Evolutionary conservation across 2,113 vertebrate species (phyloP).

Genomic region (Sisor rabdophorus): DNA sequence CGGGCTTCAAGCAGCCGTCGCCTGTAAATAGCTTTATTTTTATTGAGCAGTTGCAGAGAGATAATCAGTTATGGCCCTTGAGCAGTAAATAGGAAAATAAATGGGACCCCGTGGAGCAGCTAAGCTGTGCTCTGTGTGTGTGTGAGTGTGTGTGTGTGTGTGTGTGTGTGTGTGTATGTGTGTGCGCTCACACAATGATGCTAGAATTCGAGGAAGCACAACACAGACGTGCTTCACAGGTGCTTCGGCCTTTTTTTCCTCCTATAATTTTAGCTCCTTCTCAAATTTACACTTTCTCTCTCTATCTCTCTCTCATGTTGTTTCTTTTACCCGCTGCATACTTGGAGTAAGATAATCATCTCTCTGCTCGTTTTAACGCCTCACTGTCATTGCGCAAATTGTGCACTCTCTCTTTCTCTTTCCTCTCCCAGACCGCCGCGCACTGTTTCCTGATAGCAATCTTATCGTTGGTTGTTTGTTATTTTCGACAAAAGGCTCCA

Average conservation of each 20-base stretch:
- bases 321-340: slow-evolving; percentile 26
- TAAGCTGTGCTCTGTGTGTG: slow-evolving; percentile 14
- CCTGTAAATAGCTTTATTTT: slow-evolving; percentile 56
- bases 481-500: slow-evolving; percentile 60
- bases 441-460: slow-evolving; percentile 65
- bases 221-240: slow-evolving; percentile 18
- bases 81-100: slow-evolving; percentile 54
- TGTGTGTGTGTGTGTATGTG: background rate
- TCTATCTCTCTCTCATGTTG: background rate
- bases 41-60: slow-evolving; percentile 51
- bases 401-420: slow-evolving; percentile 44
- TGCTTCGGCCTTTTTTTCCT: background rate
- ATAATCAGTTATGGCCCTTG: slow-evolving; percentile 49
- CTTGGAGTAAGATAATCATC: slow-evolving; percentile 63
- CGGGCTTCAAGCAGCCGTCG: slow-evolving; percentile 45
- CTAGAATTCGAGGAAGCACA: slow-evolving; percentile 42
- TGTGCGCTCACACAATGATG: background rate
- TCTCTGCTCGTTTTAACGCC: slow-evolving; percentile 41
- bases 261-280: background rate
- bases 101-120: slow-evolving; percentile 38
- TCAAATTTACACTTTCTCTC: background rate
- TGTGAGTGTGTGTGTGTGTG: slow-evolving; percentile 28
- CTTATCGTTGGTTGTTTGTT: slow-evolving; percentile 69
- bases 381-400: slow-evolving; percentile 43
- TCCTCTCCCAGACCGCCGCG: slow-evolving; percentile 53